These are phyloP conservation scores for Mus pahari DNA, from an alignment of 2,113 vertebrate genomes.

Conservation along the genomic window DNA sequence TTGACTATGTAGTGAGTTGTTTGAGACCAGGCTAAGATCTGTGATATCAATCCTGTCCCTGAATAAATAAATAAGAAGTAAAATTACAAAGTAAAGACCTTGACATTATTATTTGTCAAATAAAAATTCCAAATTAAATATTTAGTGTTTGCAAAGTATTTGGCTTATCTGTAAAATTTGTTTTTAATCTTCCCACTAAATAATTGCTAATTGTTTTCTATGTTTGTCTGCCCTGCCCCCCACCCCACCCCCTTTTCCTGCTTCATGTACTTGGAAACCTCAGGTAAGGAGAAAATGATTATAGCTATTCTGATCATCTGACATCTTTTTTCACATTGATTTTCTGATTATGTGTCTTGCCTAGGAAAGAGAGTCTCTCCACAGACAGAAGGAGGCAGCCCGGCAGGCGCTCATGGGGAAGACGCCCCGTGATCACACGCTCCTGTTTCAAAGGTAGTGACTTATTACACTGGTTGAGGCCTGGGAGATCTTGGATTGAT, in stretches of 20 bases:
- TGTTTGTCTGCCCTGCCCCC: background rate
- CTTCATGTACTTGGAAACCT: background rate
- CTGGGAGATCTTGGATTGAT: background rate
- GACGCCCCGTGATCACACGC: conserved; percentile 84
- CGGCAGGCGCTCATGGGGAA: conserved; percentile 88
- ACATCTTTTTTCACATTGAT: conserved; percentile 49
- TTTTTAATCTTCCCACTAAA: background rate
- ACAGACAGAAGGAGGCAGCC: conserved; percentile 85
- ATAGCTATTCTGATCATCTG: background rate
- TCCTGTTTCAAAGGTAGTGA: conserved; percentile 91
- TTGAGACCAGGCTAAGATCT: background rate
- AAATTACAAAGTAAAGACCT: background rate
- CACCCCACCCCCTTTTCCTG: background rate
- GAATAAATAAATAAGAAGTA: background rate
- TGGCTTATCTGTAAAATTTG: conserved; percentile 13
- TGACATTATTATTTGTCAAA: background rate
- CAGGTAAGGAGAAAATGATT: background rate
- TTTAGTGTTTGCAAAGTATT: background rate
- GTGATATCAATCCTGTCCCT: background rate
- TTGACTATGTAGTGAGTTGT: background rate
- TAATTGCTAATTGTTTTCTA: background rate
- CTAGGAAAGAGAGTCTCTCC: conserved; percentile 91
- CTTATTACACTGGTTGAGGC: background rate
- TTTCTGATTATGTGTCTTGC: background rate
- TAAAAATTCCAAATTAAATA: background rate